phyloP scores from a whole-genome alignment of 2,797 vertebrate species.

The Sebastolobus alascanus region DNA sequence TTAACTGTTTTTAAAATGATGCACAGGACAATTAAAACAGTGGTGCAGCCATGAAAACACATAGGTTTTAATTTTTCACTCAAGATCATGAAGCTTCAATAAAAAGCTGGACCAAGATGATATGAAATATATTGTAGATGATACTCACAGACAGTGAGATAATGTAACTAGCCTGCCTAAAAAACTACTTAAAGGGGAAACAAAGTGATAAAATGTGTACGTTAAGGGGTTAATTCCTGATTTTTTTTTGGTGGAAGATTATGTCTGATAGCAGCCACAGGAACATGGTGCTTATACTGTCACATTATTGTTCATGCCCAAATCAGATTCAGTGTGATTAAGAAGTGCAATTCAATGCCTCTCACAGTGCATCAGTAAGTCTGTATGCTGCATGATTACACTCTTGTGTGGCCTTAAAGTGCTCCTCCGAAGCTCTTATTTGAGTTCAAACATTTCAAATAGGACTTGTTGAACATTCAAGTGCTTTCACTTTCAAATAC shows the following conservation, averaged over 20 bases:
- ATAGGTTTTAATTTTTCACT: neutral
- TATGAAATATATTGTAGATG: neutral
- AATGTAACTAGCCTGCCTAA: neutral
- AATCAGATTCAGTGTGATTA: constrained; percentile 25
- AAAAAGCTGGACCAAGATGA: neutral
- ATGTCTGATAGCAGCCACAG: neutral
- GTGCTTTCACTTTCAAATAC: neutral
- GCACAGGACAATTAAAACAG: neutral
- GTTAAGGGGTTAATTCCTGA: neutral
- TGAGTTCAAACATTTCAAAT: constrained; percentile 23
- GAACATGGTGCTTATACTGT: neutral
- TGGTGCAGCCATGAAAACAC: neutral
- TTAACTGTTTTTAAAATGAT: neutral
- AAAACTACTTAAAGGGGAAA: neutral
- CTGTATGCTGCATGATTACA: constrained; percentile 2
- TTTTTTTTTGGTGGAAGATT: neutral
- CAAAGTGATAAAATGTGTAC: neutral
- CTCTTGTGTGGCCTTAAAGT: constrained; percentile 7
- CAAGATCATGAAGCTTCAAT: neutral
- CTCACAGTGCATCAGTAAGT: constrained; percentile 7
- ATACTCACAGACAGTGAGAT: neutral
- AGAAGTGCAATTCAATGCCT: neutral
- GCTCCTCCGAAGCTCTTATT: constrained; percentile 7
- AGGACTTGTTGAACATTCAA: constrained; percentile 4
- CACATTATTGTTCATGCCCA: neutral